Conservation (phyloP, 2,113 vertebrate genomes). For the Tenrec ecaudatus region DNA sequence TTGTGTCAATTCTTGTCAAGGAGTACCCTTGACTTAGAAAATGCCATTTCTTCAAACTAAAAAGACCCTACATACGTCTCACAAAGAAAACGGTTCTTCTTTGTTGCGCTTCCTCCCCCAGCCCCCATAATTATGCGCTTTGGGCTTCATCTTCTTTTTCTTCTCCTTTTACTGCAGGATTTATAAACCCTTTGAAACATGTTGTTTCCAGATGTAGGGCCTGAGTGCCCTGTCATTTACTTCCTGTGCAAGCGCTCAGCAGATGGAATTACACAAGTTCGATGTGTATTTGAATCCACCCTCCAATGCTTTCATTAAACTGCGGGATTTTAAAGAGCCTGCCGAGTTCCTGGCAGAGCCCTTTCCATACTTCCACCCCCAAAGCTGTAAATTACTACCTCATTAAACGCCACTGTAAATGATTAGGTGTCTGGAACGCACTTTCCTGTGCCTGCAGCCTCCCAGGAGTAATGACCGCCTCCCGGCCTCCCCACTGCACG, state of each 20-base stretch:
- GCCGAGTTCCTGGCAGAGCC: slow-evolving; percentile 66
- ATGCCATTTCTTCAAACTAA: slow-evolving; percentile 64
- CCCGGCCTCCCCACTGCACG: slow-evolving; percentile 54
- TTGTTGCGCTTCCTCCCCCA: background rate
- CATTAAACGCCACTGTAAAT: slow-evolving; percentile 79
- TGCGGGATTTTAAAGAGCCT: slow-evolving; percentile 75
- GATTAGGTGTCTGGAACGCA: slow-evolving; percentile 79
- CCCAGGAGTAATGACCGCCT: slow-evolving; percentile 66
- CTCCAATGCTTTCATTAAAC: slow-evolving; percentile 78
- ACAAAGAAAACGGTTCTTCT: slow-evolving; percentile 20
- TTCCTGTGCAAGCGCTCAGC: slow-evolving; percentile 80
- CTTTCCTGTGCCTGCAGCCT: slow-evolving; percentile 76
- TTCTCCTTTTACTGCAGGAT: slow-evolving; percentile 74
- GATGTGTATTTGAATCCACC: slow-evolving; percentile 30
- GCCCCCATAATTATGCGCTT: slow-evolving; percentile 29
- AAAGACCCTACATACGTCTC: slow-evolving; percentile 17
- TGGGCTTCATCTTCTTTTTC: background rate
- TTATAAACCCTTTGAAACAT: slow-evolving; percentile 86
- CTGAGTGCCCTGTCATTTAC: slow-evolving; percentile 77
- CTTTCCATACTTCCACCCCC: slow-evolving; percentile 68
- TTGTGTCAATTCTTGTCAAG: slow-evolving; percentile 63
- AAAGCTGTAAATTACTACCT: slow-evolving; percentile 79
- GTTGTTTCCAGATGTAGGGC: slow-evolving; percentile 86
- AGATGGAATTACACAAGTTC: slow-evolving; percentile 79
- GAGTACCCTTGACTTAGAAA: slow-evolving; percentile 41